Evolutionary conservation across 2,113 vertebrate species (phyloP).

Genomic region (Nematolebias whitei): DNA sequence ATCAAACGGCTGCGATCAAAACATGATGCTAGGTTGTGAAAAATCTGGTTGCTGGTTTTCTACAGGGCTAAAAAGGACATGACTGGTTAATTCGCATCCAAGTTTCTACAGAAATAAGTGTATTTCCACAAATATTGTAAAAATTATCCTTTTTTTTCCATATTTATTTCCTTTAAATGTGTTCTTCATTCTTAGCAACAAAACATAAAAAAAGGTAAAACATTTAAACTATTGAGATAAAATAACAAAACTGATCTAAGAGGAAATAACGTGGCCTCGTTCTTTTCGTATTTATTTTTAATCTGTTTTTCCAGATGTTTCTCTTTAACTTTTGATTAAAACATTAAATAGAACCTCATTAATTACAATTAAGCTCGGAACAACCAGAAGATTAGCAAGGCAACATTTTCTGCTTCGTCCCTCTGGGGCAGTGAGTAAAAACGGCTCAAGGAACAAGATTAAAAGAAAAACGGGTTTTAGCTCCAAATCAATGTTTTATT

Average conservation of each 20-base stretch:
- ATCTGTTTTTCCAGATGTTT: background rate
- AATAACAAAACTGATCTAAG: too few species aligned
- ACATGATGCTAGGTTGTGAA: too few species aligned
- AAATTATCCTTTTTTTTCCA: background rate
- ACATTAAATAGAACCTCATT: constrained; percentile 3
- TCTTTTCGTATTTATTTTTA: background rate
- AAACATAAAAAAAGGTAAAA: constrained; percentile 17
- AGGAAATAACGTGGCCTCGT: background rate
- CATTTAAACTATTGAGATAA: background rate
- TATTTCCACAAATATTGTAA: background rate
- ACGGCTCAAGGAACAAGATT: background rate
- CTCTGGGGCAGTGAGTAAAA: background rate
- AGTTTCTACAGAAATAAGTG: background rate
- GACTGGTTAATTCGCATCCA: too few species aligned
- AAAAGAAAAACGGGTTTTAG: background rate
- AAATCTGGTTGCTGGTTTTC: too few species aligned
- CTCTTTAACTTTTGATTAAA: background rate
- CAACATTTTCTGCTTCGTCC: constrained; percentile 3
- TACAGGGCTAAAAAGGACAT: too few species aligned
- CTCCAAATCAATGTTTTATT: background rate
- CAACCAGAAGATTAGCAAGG: background rate
- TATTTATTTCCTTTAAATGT: background rate
- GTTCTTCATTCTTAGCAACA: constrained; percentile 24
- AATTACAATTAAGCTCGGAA: constrained; percentile 7
- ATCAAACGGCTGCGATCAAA: too few species aligned